A percentile compares a stretch with the other conserved stretches of the same genome.
Conservation (phyloP, 2,797 vertebrate genomes). For the Lithobates pipiens region DNA sequence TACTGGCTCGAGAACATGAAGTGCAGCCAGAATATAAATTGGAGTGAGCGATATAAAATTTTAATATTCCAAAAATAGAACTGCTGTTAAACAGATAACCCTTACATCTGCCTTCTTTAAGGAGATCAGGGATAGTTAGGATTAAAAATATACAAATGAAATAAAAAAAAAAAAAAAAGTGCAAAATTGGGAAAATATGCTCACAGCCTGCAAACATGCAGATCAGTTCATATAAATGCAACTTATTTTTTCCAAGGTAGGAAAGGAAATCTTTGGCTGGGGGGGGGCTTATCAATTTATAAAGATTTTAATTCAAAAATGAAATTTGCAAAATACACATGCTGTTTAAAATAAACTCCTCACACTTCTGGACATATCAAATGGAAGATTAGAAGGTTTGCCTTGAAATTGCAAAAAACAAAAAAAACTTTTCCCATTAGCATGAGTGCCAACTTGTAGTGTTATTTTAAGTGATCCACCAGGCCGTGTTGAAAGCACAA, state of each 20-base stretch:
- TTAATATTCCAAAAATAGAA: constrained; percentile 10
- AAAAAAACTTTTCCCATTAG: too few relatives aligned
- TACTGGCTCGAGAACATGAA: constrained; percentile 34
- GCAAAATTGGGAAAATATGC: constrained; percentile 12
- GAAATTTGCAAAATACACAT: background rate
- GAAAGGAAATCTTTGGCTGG: constrained; percentile 32
- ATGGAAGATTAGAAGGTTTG: too few relatives aligned
- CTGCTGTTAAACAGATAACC: constrained; percentile 28
- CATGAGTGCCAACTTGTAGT: too few relatives aligned
- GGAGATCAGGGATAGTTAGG: background rate
- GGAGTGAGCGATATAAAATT: constrained; percentile 21
- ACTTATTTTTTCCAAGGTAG: background rate
- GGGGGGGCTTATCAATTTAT: background rate
- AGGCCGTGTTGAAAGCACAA: too few relatives aligned
- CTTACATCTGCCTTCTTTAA: constrained; percentile 33
- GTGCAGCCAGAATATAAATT: constrained; percentile 34
- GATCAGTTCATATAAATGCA: background rate
- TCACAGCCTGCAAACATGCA: background rate
- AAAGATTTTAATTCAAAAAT: background rate
- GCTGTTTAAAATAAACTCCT: background rate
- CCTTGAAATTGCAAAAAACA: too few relatives aligned
- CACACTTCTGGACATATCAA: background rate
- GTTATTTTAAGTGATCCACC: too few relatives aligned
- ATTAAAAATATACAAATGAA: background rate
- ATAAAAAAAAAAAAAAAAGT: background rate